These are phyloP conservation scores for Psittacula derbiana DNA, from an alignment of 2,797 vertebrate genomes.

Conservation along the genomic window DNA sequence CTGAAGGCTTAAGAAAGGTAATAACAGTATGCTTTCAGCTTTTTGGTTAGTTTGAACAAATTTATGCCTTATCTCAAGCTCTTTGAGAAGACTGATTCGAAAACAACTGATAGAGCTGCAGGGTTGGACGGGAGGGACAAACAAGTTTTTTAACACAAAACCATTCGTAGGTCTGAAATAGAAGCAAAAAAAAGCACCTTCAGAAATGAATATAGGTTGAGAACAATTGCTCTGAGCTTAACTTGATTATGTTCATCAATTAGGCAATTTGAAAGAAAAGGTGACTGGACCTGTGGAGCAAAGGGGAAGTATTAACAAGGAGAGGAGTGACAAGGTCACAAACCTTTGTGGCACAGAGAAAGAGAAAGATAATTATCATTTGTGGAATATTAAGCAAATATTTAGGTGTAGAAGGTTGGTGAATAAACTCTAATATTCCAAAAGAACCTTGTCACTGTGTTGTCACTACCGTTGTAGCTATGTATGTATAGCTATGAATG, in stretches of 20 bases:
- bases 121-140: background rate
- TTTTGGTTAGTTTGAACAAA: background rate
- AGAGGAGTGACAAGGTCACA: slow-evolving; percentile 21
- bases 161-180: background rate
- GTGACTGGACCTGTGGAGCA: background rate
- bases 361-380: slow-evolving; percentile 34
- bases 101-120: background rate
- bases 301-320: slow-evolving; percentile 49
- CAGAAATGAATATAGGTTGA: slow-evolving; percentile 17
- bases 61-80: background rate
- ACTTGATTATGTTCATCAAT: slow-evolving; percentile 56
- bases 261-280: slow-evolving; percentile 58
- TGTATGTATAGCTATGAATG: background rate
- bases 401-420: background rate
- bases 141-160: background rate
- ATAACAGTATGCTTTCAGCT: background rate
- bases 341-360: background rate
- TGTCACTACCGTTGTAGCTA: background rate
- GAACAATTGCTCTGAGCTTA: slow-evolving; percentile 29
- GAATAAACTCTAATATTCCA: background rate
- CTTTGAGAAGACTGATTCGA: background rate
- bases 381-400: slow-evolving; percentile 17
- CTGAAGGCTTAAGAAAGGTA: background rate
- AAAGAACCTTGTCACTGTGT: background rate
- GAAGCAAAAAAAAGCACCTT: background rate